Percentiles rank a stretch among this genome's conserved stretches.
phyloP scores from a whole-genome alignment of 2,113 vertebrate species.

The Lynx canadensis region DNA sequence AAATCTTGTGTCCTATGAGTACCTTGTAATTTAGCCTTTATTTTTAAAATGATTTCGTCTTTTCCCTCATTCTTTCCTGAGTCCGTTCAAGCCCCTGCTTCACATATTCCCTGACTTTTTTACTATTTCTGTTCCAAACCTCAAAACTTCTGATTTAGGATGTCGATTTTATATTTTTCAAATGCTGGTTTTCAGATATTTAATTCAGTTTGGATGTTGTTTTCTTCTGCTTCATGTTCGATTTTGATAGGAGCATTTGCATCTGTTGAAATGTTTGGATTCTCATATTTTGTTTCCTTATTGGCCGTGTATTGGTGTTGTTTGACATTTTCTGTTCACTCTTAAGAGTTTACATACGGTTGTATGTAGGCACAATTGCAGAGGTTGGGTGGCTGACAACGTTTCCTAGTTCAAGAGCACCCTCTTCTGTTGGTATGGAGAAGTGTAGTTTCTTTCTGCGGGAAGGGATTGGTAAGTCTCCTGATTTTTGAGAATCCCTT shows the following conservation, averaged over 20 bases:
- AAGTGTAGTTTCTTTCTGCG: conserved; percentile 48
- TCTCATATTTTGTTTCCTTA: not conserved
- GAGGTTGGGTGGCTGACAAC: not conserved
- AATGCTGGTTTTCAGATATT: not conserved
- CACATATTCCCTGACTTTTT: not conserved
- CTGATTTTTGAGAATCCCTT: not conserved
- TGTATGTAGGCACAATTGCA: not conserved
- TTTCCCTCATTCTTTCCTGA: conserved; percentile 7
- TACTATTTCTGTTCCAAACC: conserved; percentile 32
- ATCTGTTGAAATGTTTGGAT: not conserved
- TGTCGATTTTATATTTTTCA: conserved; percentile 1
- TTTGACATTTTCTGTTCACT: conserved; percentile 68
- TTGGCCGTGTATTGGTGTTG: not conserved
- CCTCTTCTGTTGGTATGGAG: conserved; percentile 73
- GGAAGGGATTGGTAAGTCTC: not conserved
- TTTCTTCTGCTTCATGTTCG: not conserved
- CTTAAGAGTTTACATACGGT: not conserved
- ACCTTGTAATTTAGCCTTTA: not conserved
- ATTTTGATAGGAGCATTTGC: not conserved
- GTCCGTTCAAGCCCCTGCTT: not conserved
- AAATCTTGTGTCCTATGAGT: not conserved
- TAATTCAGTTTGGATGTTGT: not conserved
- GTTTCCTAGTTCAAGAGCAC: conserved; percentile 76
- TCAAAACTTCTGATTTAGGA: not conserved
- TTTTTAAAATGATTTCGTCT: conserved; percentile 9